These are phyloP conservation scores for Euphonia xanthogaster DNA, from an alignment of 2,797 vertebrate genomes.

Conservation along the genomic window DNA sequence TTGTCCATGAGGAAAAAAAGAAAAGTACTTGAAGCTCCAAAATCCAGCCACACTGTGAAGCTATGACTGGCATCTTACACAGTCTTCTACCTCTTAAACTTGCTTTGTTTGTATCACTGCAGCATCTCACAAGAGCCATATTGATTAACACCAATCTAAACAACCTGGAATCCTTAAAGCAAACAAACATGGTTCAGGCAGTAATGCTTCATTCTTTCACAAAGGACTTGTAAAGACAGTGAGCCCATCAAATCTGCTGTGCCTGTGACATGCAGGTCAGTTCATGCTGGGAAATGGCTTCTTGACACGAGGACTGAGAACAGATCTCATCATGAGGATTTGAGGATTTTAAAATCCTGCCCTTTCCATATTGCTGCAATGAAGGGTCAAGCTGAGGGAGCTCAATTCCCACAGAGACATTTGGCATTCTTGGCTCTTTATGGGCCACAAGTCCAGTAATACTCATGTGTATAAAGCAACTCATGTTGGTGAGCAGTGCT, in stretches of 20 bases:
- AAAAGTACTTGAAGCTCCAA: neutral
- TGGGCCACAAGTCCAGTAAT: accelerated
- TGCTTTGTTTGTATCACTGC: neutral
- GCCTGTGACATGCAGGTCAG: neutral
- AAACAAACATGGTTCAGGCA: neutral
- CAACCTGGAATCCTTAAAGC: neutral
- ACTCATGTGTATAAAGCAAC: neutral
- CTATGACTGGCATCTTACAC: neutral
- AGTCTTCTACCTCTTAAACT: neutral
- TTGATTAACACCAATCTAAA: neutral
- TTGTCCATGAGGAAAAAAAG: neutral
- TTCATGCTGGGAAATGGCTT: neutral
- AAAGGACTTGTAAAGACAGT: neutral
- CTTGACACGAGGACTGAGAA: neutral
- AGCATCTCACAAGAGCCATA: neutral
- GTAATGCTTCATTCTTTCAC: neutral
- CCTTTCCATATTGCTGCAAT: neutral
- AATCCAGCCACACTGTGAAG: neutral
- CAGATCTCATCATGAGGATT: neutral
- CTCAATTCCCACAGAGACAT: accelerated
- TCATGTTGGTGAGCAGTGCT: neutral
- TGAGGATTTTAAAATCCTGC: neutral
- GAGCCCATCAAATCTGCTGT: neutral
- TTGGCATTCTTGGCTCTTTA: neutral
- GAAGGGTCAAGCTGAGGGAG: neutral